Base-by-base conservation (phyloP, 2,113 vertebrate species). In the Vulpes lagopus region DNA sequence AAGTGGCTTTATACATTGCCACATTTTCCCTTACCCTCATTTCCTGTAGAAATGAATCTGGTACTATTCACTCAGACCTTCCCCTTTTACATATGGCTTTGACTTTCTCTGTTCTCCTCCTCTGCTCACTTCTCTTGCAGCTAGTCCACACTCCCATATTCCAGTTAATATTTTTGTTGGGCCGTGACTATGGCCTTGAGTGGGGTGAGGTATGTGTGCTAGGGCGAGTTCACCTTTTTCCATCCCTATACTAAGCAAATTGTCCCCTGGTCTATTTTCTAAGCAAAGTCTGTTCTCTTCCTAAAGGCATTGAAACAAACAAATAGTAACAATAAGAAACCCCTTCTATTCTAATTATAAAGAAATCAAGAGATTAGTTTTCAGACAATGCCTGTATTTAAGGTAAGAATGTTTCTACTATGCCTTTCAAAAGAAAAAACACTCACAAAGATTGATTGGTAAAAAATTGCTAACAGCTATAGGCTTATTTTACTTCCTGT, bases 401-500 rank as follows among this genome's bases (percentile, higher is more conserved):
- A 96, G 25, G 43, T 78, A 71, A 49, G 16, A 38, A 55, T 14
- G 9, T 74, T 89, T 93, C 27, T 25, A 93, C 38, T 55, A 15
- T 60, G 30, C 11, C 55, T 94, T 97, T 94, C 95, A 64, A 94
- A 94, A 90, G 27, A 23, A 78, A 80, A 49, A 95, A 79, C 57
- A 65, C 59, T 76, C 32, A 96, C 38, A 64, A 74, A 98, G 97
- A 99, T 38, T 85, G 96, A 98, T 98, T 81, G 55, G 96, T 96
- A 98, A 98, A 98, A 98, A 97, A 97, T 88, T 91, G 55, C 89
- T 87, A 97, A 90, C 53, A 97, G 95, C 89, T 96, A 88, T 19
- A 27, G 94, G 89, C 89, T 98, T 96, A 98, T 98, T 98, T 98
- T 97, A 98, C 96, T 98, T 97, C 96, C 83, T 84, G 95, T 69